Percentiles rank a stretch among this genome's conserved stretches.
These are phyloP conservation scores for Struthidea cinerea DNA, from an alignment of 2,113 vertebrate species.

Conservation along the genomic window DNA sequence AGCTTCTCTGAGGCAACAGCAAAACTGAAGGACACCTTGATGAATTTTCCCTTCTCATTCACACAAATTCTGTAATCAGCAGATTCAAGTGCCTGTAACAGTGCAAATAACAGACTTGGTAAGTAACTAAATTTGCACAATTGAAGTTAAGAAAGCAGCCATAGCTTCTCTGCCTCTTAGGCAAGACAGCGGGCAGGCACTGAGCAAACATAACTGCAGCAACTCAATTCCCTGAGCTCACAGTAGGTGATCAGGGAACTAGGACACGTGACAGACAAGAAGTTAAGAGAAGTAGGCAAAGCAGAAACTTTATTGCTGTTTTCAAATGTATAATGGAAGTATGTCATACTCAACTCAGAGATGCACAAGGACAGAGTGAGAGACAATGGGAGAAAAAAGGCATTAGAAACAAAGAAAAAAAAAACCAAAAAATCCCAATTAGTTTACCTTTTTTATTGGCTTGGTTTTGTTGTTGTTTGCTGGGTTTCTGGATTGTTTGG, in stretches of 20 bases:
- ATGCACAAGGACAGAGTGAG: background rate
- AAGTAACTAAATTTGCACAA: background rate
- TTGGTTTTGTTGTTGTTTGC: background rate
- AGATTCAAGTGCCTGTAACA: background rate
- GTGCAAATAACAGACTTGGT: background rate
- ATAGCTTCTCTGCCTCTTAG: background rate
- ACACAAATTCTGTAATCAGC: background rate
- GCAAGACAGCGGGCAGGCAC: background rate
- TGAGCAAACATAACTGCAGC: background rate
- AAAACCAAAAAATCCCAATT: background rate
- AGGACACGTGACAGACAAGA: background rate
- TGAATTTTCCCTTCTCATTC: background rate
- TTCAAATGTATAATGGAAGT: background rate
- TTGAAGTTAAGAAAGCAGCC: background rate
- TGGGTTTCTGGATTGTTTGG: background rate
- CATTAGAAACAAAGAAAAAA: background rate
- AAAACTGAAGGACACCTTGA: background rate
- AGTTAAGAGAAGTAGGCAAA: background rate
- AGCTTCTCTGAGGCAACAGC: background rate
- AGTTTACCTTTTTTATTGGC: background rate
- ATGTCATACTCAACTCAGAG: background rate
- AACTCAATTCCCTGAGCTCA: background rate
- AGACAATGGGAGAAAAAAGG: background rate
- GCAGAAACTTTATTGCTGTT: background rate
- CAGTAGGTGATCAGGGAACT: background rate